Evolutionary conservation across 1,140 invertebrate species (phyloP), one percentile per base, ranked within the genome.

Genomic region (Aphelenchoides besseyi): DNA sequence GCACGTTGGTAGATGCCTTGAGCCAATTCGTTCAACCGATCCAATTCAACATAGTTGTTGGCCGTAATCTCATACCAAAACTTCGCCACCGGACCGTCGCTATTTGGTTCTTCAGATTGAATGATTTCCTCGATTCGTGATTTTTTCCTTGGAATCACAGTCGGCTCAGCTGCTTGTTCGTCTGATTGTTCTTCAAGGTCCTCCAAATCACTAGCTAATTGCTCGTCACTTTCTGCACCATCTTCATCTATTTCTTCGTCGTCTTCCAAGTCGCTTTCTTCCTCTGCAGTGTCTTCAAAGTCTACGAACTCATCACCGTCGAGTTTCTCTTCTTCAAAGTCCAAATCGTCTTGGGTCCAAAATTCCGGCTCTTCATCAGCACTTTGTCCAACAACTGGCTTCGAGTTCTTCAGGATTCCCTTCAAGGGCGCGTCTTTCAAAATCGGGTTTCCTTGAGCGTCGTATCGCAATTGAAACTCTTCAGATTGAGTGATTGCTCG

Each of bases 191-290:
- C 59, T 36, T 18, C n/a, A 16, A n/a, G 26, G 41, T 48, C 41
- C 41, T 48, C 41, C 41, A 48, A 23, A 16, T 48, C 12, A 23
- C 23, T 26, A 18, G 63, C 54, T 29, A 36, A n/a, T 48, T 71
- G n/a, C 33, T 12, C 32, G 3, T 70, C 66, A 9, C 23, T 70
- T 18, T 70, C 0, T 28, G 28, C 67, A 23, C 18, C 52, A n/a
- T 69, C 55, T 26, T 63, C 68, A 70, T 69, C 67, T 33, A 18
- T 57, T 64, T 55, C 28, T 63, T 63, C 67, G 41, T 29, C 55
- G 9, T 70, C 66, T 35, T 68, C 68, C 68, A 63, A 30, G 30
- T 70, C 68, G n/a, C 64, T 32, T 30, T 8, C 62, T 9, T 53
- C 57, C 12, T 61, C 57, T 12, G 9, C 57, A 53, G 9, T 18